These are phyloP conservation scores for Pterocles gutturalis DNA, from an alignment of 2,113 vertebrate genomes.

Conservation along the genomic window DNA sequence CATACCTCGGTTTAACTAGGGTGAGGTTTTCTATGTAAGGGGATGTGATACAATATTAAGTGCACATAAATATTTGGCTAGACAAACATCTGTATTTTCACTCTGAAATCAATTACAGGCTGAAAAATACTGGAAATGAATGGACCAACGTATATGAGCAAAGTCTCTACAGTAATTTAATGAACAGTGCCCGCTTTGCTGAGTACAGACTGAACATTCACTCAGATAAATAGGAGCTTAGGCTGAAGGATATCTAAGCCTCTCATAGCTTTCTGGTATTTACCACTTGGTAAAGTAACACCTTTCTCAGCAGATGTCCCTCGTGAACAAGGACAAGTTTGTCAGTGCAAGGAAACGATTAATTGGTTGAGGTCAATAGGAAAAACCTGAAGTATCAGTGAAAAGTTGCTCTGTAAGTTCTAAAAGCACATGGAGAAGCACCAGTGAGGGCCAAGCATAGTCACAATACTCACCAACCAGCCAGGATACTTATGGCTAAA, in stretches of 20 bases:
- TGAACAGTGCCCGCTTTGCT: conserved; percentile 45
- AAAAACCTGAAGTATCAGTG: not conserved
- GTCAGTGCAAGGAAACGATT: not conserved
- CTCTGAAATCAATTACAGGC: conserved; percentile 49
- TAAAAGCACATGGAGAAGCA: not conserved
- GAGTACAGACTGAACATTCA: not conserved
- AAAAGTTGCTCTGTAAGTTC: not conserved
- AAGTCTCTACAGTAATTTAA: not conserved
- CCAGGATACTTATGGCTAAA: not conserved
- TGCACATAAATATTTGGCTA: conserved; percentile 21
- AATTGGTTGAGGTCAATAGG: not conserved
- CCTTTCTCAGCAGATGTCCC: conserved; percentile 13
- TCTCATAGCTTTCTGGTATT: conserved; percentile 26
- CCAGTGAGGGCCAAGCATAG: not conserved
- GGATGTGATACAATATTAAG: conserved; percentile 1
- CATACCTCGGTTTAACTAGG: conserved; percentile 25
- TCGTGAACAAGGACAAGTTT: not conserved
- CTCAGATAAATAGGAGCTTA: not conserved
- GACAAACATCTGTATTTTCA: conserved; percentile 50
- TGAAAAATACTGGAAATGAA: conserved; percentile 40
- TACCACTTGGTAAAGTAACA: not conserved
- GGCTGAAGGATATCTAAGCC: not conserved
- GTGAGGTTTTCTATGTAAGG: not conserved
- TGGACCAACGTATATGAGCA: not conserved
- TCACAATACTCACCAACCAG: not conserved